A percentile compares a stretch with the other conserved stretches of the same genome.
These are phyloP conservation scores for Orchestia grillus DNA, from an alignment of 1,140 invertebrate genomes.

Conservation along the genomic window DNA sequence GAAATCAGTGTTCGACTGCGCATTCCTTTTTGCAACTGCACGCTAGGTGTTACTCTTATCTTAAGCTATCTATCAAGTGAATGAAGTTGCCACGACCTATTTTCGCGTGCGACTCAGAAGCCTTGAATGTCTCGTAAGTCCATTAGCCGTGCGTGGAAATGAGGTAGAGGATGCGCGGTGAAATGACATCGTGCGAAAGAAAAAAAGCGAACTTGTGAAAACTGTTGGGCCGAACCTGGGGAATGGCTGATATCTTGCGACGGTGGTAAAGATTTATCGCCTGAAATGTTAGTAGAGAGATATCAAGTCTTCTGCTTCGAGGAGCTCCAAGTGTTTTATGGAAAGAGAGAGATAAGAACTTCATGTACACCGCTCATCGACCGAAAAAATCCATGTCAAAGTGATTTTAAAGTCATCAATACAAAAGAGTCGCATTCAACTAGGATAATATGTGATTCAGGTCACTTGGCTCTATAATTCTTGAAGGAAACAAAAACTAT, in stretches of 20 bases:
- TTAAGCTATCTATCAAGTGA: not conserved
- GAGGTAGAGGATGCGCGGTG: not conserved
- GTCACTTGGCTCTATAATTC: not conserved
- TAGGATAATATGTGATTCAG: not conserved
- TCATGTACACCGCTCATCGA: not conserved
- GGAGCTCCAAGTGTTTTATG: not conserved
- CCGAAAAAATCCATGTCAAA: not conserved
- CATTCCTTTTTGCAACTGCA: not conserved
- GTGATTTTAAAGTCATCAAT: not conserved
- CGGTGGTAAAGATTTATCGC: not conserved
- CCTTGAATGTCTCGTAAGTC: not conserved
- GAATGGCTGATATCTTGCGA: not conserved
- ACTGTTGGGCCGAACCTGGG: conserved; percentile 1
- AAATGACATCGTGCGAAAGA: not conserved
- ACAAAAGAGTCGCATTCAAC: not conserved
- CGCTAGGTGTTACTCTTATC: not conserved
- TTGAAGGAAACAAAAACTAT: not conserved
- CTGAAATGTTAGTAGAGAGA: conserved; percentile 32
- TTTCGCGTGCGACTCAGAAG: not conserved
- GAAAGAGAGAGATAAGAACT: not conserved
- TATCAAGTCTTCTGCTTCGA: not conserved
- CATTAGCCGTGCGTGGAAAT: not conserved
- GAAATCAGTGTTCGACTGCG: not conserved
- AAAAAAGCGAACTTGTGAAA: conserved; percentile 36
- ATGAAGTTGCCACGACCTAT: not conserved